These are phyloP conservation scores for Periplaneta americana DNA, from an alignment of 1,140 invertebrate genomes.

Conservation along the genomic window DNA sequence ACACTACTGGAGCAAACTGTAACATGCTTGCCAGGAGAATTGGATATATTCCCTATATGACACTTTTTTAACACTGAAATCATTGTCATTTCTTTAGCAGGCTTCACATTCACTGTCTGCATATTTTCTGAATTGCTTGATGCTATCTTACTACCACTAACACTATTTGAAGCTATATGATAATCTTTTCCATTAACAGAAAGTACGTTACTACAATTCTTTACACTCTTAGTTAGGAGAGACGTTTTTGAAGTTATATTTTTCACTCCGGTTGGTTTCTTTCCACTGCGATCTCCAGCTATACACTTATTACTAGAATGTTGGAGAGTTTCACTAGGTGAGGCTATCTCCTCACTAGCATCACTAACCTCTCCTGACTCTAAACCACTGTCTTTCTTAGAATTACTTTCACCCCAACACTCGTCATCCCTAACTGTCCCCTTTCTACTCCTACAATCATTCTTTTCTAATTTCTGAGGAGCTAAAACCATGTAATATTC, in stretches of 20 bases:
- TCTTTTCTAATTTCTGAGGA: constrained; percentile 7
- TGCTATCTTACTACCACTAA: not conserved
- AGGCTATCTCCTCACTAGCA: constrained; percentile 31
- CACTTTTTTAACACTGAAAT: constrained; percentile 38
- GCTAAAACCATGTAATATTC: constrained; percentile 19
- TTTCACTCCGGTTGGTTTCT: not conserved
- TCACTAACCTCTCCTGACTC: constrained; percentile 39
- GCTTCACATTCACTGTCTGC: not conserved
- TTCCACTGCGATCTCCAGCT: not conserved
- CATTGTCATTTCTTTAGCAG: constrained; percentile 29
- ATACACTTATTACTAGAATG: not conserved
- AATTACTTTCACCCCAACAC: constrained; percentile 26
- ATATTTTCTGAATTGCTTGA: not conserved
- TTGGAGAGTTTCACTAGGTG: constrained; percentile 2
- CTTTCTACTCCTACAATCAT: constrained; percentile 18
- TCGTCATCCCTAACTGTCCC: constrained; percentile 16
- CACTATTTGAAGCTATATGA: not conserved
- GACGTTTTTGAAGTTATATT: not conserved
- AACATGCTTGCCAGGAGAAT: constrained; percentile 24
- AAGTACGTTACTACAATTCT: not conserved
- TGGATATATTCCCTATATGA: constrained; percentile 1
- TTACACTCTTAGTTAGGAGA: not conserved
- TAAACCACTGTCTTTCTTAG: constrained; percentile 38
- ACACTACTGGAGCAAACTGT: constrained; percentile 20
- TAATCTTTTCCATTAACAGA: constrained; percentile 8